phyloP scores from a whole-genome alignment of 2,888 invertebrate species.

The Thymelicus acteon region DNA sequence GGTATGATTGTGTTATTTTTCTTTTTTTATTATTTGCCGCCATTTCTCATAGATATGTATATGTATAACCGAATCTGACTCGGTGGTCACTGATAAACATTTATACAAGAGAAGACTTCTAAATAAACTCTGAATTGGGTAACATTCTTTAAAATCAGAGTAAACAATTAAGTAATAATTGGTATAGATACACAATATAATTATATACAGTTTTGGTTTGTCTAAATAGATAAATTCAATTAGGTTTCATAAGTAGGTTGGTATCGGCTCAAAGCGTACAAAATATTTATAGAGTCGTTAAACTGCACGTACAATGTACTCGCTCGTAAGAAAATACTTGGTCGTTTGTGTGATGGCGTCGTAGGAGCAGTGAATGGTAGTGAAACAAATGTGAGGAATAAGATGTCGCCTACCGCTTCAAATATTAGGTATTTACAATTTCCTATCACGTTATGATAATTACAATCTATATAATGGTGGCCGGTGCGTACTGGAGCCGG shows the following conservation, averaged over 20 bases:
- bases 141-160: slow-evolving; percentile 40
- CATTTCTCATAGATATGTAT: slow-evolving; percentile 45
- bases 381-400: slow-evolving; percentile 46
- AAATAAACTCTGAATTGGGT: slow-evolving; percentile 42
- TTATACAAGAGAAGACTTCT: not conserved
- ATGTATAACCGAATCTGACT: slow-evolving; percentile 43
- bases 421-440: slow-evolving; percentile 51
- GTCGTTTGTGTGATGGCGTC: slow-evolving; percentile 53
- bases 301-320: slow-evolving; percentile 42
- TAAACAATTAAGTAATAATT: slow-evolving; percentile 23
- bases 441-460: slow-evolving; percentile 36
- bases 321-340: slow-evolving; percentile 58
- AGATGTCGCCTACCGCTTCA: slow-evolving; percentile 46
- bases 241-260: slow-evolving; percentile 40
- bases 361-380: slow-evolving; percentile 40
- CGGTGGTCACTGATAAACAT: slow-evolving; percentile 27
- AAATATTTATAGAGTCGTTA: slow-evolving; percentile 43
- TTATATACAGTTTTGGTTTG: slow-evolving; percentile 20
- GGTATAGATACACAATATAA: slow-evolving; percentile 11
- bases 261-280: slow-evolving; percentile 50
- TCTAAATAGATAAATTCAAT: slow-evolving; percentile 37
- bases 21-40: slow-evolving; percentile 37
- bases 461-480: slow-evolving; percentile 21
- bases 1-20: slow-evolving; percentile 6
- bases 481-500: slow-evolving; percentile 22